phyloP scores from a whole-genome alignment of 2,113 vertebrate species.

The Merops nubicus region DNA sequence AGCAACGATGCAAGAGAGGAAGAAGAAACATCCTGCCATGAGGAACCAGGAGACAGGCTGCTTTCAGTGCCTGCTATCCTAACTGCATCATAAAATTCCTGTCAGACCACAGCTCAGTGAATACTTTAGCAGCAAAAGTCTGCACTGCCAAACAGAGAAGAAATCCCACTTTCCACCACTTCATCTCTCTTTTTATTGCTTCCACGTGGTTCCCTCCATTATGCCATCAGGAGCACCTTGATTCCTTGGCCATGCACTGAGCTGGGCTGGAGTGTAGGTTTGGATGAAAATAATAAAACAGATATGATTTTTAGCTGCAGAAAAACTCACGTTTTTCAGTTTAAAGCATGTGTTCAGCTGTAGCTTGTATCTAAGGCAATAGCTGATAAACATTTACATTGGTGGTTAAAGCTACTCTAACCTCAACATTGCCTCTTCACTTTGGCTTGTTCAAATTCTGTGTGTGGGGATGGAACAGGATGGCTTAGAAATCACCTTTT shows the following conservation, averaged over 20 bases:
- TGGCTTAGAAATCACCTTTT: neutral
- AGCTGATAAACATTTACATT: neutral
- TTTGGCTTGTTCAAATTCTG: neutral
- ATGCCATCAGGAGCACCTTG: neutral
- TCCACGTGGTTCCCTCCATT: accelerated
- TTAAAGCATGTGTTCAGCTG: neutral
- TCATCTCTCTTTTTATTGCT: neutral
- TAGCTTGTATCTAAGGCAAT: neutral
- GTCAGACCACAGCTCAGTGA: neutral
- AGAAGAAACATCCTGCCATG: neutral
- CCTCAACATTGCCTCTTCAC: neutral
- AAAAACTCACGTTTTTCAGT: neutral
- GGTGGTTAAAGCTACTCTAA: neutral
- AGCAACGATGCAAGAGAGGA: neutral
- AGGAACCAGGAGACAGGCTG: neutral
- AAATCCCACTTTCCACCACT: neutral
- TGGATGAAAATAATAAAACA: neutral
- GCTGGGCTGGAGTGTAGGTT: neutral
- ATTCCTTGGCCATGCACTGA: neutral
- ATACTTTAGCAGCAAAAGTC: neutral
- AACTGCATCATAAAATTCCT: neutral
- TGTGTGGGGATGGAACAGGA: neutral
- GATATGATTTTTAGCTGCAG: neutral
- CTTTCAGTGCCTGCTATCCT: neutral
- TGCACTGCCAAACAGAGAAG: neutral